Conservation (phyloP, 2,888 invertebrate species). For the Timema cristinae region DNA sequence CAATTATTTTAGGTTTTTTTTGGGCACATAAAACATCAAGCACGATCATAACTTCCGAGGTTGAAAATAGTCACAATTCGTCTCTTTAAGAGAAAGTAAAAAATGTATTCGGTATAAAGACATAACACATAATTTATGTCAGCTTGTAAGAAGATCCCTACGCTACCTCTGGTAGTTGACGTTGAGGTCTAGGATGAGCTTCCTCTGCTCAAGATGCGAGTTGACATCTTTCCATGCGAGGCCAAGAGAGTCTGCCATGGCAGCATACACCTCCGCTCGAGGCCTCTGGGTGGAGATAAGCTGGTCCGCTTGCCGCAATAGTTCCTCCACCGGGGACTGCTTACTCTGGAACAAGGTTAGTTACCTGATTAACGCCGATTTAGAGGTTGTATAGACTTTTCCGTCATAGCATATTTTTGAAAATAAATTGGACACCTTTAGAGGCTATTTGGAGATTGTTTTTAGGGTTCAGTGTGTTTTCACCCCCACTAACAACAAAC, state of each 20-base stretch:
- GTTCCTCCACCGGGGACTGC: constrained; percentile 83
- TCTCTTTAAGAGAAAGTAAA: too few species aligned
- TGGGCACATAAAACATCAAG: too few species aligned
- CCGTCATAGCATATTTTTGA: too few species aligned
- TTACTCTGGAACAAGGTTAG: constrained; percentile 59
- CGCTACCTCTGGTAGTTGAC: constrained; percentile 67
- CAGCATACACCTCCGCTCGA: constrained; percentile 73
- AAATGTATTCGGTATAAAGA: too few species aligned
- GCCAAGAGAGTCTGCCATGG: constrained; percentile 78
- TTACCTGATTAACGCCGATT: neutral
- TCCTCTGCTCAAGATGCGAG: constrained; percentile 69
- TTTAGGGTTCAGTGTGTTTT: neutral
- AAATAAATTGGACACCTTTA: too few species aligned
- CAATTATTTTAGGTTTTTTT: too few species aligned
- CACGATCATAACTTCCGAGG: too few species aligned
- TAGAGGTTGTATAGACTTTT: too few species aligned
- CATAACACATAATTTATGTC: too few species aligned
- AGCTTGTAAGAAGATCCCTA: too few species aligned
- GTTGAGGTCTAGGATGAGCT: constrained; percentile 71
- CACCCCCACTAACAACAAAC: neutral
- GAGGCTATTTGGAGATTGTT: too few species aligned
- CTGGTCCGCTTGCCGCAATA: constrained; percentile 81
- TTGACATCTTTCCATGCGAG: constrained; percentile 81
- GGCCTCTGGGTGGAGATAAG: constrained; percentile 73
- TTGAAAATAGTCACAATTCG: too few species aligned